Evolutionary conservation across 2,888 invertebrate species (phyloP).

Genomic region (Aelia acuminata): DNA sequence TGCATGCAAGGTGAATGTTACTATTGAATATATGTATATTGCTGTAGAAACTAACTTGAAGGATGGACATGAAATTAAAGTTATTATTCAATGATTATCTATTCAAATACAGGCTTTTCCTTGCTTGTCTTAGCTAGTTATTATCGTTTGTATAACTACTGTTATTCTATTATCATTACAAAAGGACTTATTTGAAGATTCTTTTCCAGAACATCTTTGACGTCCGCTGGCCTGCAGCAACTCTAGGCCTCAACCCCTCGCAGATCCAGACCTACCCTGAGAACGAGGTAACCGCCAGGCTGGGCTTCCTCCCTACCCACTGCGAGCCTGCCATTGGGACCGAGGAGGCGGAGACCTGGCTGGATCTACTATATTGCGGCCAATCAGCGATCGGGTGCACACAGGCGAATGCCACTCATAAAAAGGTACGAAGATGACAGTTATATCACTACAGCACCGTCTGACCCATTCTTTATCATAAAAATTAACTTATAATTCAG

Average conservation of each 20-base stretch:
- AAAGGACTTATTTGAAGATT: background rate
- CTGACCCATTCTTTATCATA: no score
- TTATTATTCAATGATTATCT: no score
- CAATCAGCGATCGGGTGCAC: constrained; percentile 77
- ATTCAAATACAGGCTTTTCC: no score
- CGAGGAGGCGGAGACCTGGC: constrained; percentile 78
- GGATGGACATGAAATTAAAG: no score
- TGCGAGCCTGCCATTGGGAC: constrained; percentile 72
- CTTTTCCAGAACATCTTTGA: constrained; percentile 72
- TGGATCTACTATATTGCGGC: constrained; percentile 86
- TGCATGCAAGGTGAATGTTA: no score
- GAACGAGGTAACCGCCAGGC: constrained; percentile 79
- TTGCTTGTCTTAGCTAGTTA: no score
- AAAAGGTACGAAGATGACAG: constrained; percentile 69
- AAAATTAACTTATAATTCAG: no score
- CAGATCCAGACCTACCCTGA: constrained; percentile 86
- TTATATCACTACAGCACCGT: no score
- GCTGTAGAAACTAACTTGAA: no score
- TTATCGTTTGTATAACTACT: no score
- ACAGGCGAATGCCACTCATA: constrained; percentile 72
- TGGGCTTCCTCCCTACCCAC: constrained; percentile 81
- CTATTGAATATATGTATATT: no score
- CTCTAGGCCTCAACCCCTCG: constrained; percentile 80
- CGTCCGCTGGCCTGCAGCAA: constrained; percentile 86
- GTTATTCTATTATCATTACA: no score